These are phyloP conservation scores for Theocolax elegans DNA, from an alignment of 1,140 invertebrate species.

Conservation along the genomic window DNA sequence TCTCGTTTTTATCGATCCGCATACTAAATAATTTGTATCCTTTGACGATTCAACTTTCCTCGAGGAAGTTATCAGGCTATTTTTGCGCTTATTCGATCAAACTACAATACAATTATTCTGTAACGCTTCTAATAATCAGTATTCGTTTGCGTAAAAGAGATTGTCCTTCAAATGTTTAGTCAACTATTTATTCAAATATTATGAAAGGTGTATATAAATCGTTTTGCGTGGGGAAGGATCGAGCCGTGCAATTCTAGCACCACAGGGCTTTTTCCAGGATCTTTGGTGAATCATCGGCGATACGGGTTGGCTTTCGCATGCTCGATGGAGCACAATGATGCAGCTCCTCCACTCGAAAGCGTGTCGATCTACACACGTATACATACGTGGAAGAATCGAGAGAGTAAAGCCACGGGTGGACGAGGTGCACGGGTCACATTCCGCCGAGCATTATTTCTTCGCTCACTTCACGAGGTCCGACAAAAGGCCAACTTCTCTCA, in stretches of 20 bases:
- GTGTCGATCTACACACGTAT: slow-evolving; percentile 54
- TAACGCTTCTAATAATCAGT: too few species aligned
- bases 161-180: too few species aligned
- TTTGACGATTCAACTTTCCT: too few species aligned
- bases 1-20: too few species aligned
- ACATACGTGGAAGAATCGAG: not conserved
- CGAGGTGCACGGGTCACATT: slow-evolving; percentile 67
- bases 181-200: too few species aligned
- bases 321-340: slow-evolving; percentile 51
- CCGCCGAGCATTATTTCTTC: slow-evolving; percentile 65
- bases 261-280: slow-evolving; percentile 41
- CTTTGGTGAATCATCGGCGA: slow-evolving; percentile 49
- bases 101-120: too few species aligned
- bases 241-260: not conserved
- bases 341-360: slow-evolving; percentile 48
- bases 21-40: too few species aligned
- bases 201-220: too few species aligned
- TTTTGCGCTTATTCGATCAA: too few species aligned
- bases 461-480: slow-evolving; percentile 55
- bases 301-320: slow-evolving; percentile 43
- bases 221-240: too few species aligned
- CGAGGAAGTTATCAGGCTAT: too few species aligned
- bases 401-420: slow-evolving; percentile 20
- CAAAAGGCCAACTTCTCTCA: slow-evolving; percentile 59
- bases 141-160: too few species aligned